Evolutionary conservation across 1,140 invertebrate genomes (phyloP), one percentile per base, ranked within the genome.

Genomic region (Neodiprion pinetum): DNA sequence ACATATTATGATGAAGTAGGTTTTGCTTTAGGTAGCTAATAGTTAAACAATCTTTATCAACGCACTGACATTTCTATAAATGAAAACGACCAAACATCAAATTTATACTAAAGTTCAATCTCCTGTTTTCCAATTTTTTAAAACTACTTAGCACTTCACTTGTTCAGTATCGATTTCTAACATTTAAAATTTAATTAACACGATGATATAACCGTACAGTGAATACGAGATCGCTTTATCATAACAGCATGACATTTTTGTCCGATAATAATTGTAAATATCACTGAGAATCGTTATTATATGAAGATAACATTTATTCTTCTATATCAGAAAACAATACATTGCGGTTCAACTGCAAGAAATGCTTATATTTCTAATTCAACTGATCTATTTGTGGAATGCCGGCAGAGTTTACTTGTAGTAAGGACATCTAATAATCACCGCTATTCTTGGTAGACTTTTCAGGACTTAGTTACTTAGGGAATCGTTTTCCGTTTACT

Each of bases 181-280:
- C 53, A 61, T 61, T 61, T 61, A 61, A 61, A 61, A 17, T 61
- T 61, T 61, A 61, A 61, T 61, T 17, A 61, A 61, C 53, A 61
- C 53, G 8, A 61, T 61, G n/a, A 61, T 40, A 40, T 61, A 61
- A 61, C 9, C n/a, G 11, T 9, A 61, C 4, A 61, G n/a, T 61
- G 11, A 12, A 61, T 61, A 14, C 11, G n/a, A 61, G 53, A 75
- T 53, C 23, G 53, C 65, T 11, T 71, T 79, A 76, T 75, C 72
- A 80, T 80, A 88, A 86, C 85, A 88, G 86, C 87, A 87, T 87
- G 87, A 87, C 86, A 88, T 82, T 81, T 78, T 61, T 61, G 11
- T 14, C n/a, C 11, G 4, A 61, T 61, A 61, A 61, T 61, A 61
- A 61, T 61, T 61, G 11, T 17, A 61, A 61, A 61, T 61, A 61